Base-by-base conservation (phyloP, 2,797 vertebrate genomes). In the Tenualosa thibaudeaui region DNA sequence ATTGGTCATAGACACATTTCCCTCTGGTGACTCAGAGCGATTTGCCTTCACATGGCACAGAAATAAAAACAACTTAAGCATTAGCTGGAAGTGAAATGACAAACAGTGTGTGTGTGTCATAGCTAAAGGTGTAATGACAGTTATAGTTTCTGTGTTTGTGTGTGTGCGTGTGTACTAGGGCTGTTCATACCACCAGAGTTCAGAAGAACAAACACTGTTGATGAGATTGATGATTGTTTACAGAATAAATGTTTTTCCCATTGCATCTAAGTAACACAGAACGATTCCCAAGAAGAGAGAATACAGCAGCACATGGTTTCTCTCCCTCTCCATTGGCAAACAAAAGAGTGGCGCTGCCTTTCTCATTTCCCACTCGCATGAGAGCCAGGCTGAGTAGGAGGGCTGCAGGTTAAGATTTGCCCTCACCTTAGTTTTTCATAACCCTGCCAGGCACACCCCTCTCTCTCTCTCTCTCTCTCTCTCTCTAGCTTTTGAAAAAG, bases 361-460 rank as follows among this genome's bases (percentile, higher is more conserved):
- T 81, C 58, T 81, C 37, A 10, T 60, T 56, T 12, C 12, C 0
- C 5, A 51, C 62, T 46, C 60, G 60, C 17, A 65, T 50, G 50
- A 86, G 78, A 83, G 58, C 62, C 82, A 82, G 56, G 85, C 75
- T 86, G 87, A 81, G 85, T 84, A 65, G 84, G 83, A 81, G 68
- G 54, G 81, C 19, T 31, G 40, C 31, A 81, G 83, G 84, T 85
- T 85, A 82, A 88, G 53, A 86, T 62, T 40, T 87, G 81, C 26
- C 82, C 85, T 85, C 43, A 22, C 82, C 82, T 78, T 24, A 6
- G 49, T 84, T 62, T 84, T 82, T 81, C 86, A 9, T 53, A 53
- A 53, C 46, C 26, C 62, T 1, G 0, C 58, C 58, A 4, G 2
- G n/a, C 24, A 65, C 51, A 19, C 58, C 83, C 82, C 81, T 56